A percentile compares a stretch with the other conserved stretches of the same genome.
Evolutionary conservation across 2,113 vertebrate species (phyloP).

Genomic region (Morone chrysops): DNA sequence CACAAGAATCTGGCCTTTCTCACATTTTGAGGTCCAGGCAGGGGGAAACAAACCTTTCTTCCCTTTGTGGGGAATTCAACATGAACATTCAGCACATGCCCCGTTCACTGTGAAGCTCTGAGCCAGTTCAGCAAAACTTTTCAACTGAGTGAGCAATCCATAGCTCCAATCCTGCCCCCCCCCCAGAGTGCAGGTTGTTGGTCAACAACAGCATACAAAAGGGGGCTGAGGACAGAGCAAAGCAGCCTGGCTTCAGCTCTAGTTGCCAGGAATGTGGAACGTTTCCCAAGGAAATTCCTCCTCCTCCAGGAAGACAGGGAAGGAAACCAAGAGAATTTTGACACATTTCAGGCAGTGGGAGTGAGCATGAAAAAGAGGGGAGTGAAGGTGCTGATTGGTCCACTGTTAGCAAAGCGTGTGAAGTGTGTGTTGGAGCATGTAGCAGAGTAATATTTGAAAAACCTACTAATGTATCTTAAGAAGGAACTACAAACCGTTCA

Average conservation of each 20-base stretch:
- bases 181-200: conserved; percentile 51
- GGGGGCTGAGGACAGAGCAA: conserved; percentile 4
- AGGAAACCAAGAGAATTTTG: conserved; percentile 75
- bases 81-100: conserved; percentile 50
- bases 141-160: conserved; percentile 43
- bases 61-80: conserved; percentile 66
- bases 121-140: conserved; percentile 62
- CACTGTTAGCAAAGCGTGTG: conserved; percentile 48
- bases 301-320: conserved; percentile 74
- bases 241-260: conserved; percentile 34
- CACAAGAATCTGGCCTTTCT: conserved; percentile 66
- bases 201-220: conserved; percentile 60
- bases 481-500: not conserved
- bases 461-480: not conserved
- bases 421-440: conserved; percentile 30
- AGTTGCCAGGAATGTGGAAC: conserved; percentile 74
- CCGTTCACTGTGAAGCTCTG: conserved; percentile 20
- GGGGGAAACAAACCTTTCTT: conserved; percentile 63
- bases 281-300: conserved; percentile 80
- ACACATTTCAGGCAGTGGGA: conserved; percentile 72
- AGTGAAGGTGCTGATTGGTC: conserved; percentile 59
- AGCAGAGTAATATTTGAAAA: not conserved
- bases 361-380: conserved; percentile 39
- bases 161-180: conserved; percentile 2
- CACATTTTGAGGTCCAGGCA: conserved; percentile 65